phyloP scores from a whole-genome alignment of 2,797 vertebrate genomes.

The Phalanger gymnotis region DNA sequence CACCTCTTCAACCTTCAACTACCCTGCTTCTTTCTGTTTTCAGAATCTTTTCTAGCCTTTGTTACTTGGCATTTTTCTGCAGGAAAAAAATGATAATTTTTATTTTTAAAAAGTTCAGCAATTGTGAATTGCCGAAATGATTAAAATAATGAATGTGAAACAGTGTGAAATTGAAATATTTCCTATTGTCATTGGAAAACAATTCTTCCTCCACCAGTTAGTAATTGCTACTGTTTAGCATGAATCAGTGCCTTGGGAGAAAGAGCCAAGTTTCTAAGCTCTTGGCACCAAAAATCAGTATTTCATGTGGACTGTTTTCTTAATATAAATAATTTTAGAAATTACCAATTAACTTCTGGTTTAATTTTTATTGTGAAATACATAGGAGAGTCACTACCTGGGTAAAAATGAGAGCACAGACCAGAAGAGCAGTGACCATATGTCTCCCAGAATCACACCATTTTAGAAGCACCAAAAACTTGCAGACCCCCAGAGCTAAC shows the following conservation, averaged over 20 bases:
- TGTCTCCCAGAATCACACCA: background rate
- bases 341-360: background rate
- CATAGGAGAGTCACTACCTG: background rate
- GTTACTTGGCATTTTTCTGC: background rate
- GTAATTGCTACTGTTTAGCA: background rate
- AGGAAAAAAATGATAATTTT: conserved; percentile 2
- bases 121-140: conserved; percentile 31
- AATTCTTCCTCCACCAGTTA: conserved; percentile 27
- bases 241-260: background rate
- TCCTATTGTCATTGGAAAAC: conserved; percentile 37
- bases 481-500: background rate
- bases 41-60: background rate
- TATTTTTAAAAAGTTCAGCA: conserved; percentile 15
- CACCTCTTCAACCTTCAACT: no score
- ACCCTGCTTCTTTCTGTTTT: conserved; percentile 10
- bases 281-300: background rate
- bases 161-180: conserved; percentile 54
- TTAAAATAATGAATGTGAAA: conserved; percentile 46
- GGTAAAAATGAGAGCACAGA: background rate
- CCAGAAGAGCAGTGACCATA: background rate
- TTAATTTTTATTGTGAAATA: conserved; percentile 22
- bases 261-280: conserved; percentile 17
- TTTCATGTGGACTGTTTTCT: background rate
- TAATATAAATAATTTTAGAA: background rate
- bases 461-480: background rate